Evolutionary conservation across 2,113 vertebrate genomes (phyloP).

Genomic region (Scophthalmus maximus): DNA sequence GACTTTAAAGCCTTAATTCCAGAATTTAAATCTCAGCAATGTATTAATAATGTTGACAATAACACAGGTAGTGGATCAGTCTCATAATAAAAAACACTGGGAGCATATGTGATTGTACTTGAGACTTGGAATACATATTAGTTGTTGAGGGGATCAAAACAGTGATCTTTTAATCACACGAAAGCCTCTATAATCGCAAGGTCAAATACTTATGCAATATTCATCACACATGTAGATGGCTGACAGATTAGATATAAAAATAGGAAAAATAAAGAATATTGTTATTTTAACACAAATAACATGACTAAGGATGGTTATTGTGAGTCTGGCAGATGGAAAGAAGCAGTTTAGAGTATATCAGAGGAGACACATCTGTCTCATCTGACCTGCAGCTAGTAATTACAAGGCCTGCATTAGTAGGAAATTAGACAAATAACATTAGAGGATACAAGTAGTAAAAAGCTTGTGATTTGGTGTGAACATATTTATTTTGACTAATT

Average conservation of each 20-base stretch:
- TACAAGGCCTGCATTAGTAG: not conserved
- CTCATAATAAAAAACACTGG: constrained; percentile 22
- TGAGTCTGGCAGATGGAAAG: not conserved
- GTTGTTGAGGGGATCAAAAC: constrained; percentile 10
- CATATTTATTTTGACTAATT: too few relatives aligned
- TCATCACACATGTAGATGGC: not conserved
- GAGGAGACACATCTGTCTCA: not conserved
- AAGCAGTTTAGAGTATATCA: not conserved
- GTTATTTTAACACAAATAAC: not conserved
- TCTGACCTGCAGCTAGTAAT: not conserved
- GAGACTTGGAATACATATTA: not conserved
- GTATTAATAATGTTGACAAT: constrained; percentile 32
- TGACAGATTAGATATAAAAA: not conserved
- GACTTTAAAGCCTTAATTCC: not conserved
- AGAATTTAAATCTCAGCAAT: not conserved
- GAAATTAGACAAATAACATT: not conserved
- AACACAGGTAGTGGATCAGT: constrained; percentile 2
- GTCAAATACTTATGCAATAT: constrained; percentile 7
- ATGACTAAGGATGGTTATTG: not conserved
- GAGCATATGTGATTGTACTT: constrained; percentile 5
- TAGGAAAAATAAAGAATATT: not conserved
- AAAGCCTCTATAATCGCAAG: constrained; percentile 12
- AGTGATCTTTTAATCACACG: constrained; percentile 30
- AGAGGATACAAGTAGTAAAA: not conserved
- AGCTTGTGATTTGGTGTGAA: too few relatives aligned